Conservation (phyloP, 1,140 invertebrate species). For the Sinonovacula constricta region DNA sequence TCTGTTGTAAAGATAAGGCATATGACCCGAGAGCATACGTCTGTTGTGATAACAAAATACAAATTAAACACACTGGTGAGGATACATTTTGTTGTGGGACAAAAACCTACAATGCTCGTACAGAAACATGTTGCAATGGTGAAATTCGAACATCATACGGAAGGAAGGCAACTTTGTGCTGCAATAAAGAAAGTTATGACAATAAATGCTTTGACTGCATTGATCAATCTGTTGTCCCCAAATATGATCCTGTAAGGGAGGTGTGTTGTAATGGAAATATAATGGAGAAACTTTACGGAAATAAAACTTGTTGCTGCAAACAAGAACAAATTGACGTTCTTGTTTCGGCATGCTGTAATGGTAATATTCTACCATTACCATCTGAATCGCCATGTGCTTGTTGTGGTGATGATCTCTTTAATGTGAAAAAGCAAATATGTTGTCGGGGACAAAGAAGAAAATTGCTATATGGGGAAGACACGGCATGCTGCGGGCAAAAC, state of each 20-base stretch:
- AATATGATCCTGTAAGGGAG: neutral
- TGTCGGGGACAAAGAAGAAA: neutral
- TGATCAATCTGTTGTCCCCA: neutral
- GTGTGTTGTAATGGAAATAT: constrained; percentile 23
- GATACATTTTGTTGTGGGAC: neutral
- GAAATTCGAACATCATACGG: neutral
- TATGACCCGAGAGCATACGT: too few relatives aligned
- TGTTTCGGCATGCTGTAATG: constrained; percentile 10
- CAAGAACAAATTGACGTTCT: neutral
- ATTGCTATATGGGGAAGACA: neutral
- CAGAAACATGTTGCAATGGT: constrained; percentile 19
- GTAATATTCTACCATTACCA: neutral
- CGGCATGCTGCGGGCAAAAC: constrained; percentile 19
- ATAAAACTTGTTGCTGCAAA: constrained; percentile 16
- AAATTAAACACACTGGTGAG: too few relatives aligned
- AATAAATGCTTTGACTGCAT: neutral
- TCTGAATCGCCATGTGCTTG: constrained; percentile 11
- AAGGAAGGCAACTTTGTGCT: neutral
- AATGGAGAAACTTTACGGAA: neutral
- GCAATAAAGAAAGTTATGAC: neutral
- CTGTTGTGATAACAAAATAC: too few relatives aligned
- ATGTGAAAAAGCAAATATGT: constrained; percentile 14
- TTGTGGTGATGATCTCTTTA: constrained; percentile 15
- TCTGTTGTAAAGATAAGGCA: too few relatives aligned
- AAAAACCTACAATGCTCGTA: neutral